Evolutionary conservation across 2,888 invertebrate genomes (phyloP).

Genomic region (Epirrhoe alternata): DNA sequence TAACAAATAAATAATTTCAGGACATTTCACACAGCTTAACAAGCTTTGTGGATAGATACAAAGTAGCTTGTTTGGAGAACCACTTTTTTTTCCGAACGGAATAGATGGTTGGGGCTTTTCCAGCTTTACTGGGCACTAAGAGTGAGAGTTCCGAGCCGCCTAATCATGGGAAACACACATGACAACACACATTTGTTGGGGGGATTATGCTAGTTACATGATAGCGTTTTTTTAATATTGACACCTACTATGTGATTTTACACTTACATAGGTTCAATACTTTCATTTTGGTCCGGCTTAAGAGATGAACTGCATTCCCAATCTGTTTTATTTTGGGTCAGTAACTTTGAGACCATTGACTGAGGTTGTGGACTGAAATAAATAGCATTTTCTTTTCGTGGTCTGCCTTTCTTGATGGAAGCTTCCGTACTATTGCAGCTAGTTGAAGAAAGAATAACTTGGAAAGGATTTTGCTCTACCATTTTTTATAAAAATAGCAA

Average conservation of each 20-base stretch:
- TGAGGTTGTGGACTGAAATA: conserved; percentile 67
- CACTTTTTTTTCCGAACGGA: too few relatives aligned
- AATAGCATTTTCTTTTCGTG: conserved; percentile 53
- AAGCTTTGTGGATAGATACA: too few relatives aligned
- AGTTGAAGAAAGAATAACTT: conserved; percentile 29
- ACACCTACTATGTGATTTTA: background rate
- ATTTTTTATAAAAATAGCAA: conserved; percentile 22
- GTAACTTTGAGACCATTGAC: conserved; percentile 67
- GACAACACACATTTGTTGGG: too few relatives aligned
- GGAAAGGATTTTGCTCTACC: conserved; percentile 60
- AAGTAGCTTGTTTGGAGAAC: too few relatives aligned
- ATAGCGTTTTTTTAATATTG: too few relatives aligned
- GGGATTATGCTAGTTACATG: too few relatives aligned
- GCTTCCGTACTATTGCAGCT: conserved; percentile 12
- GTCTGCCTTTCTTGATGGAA: conserved; percentile 64
- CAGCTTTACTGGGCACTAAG: too few relatives aligned
- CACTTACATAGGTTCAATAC: background rate
- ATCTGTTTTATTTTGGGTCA: conserved; percentile 50
- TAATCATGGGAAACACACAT: too few relatives aligned
- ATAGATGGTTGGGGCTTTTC: too few relatives aligned
- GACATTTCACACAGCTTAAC: too few relatives aligned
- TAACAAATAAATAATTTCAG: too few relatives aligned
- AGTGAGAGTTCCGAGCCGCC: too few relatives aligned
- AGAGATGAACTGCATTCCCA: conserved; percentile 17
- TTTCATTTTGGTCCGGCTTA: background rate